Evolutionary conservation across 1,140 invertebrate genomes (phyloP).

Genomic region (Nasonia giraulti): DNA sequence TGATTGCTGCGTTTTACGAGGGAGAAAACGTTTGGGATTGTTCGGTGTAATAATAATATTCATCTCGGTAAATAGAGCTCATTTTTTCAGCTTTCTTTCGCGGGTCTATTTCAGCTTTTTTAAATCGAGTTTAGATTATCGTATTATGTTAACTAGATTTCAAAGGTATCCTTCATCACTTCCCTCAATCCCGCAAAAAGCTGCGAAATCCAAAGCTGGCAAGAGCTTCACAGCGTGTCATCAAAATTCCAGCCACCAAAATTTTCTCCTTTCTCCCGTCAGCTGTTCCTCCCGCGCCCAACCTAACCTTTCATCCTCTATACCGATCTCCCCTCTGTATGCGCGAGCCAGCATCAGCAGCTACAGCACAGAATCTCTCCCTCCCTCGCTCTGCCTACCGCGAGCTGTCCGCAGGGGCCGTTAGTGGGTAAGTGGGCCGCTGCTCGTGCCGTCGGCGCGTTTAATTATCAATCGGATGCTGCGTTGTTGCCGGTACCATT

Average conservation of each 20-base stretch:
- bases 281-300: not conserved
- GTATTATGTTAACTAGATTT: too few relatives aligned
- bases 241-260: not conserved
- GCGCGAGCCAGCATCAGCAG: not conserved
- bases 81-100: too few relatives aligned
- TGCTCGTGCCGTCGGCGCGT: slow-evolving; percentile 55
- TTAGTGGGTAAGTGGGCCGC: slow-evolving; percentile 73
- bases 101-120: too few relatives aligned
- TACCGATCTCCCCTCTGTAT: not conserved
- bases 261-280: not conserved
- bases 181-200: too few relatives aligned
- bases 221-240: too few relatives aligned
- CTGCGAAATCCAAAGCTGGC: not conserved
- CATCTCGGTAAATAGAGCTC: too few relatives aligned
- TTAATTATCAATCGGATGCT: slow-evolving; percentile 66
- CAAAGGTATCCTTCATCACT: too few relatives aligned
- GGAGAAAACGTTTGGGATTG: too few relatives aligned
- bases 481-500: slow-evolving; percentile 51
- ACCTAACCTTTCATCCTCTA: not conserved
- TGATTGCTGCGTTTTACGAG: too few relatives aligned
- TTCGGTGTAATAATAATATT: too few relatives aligned
- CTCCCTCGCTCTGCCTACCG: slow-evolving; percentile 14
- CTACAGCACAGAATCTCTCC: not conserved
- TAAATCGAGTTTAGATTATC: too few relatives aligned
- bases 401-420: slow-evolving; percentile 52